These are phyloP conservation scores for Cabera pusaria DNA, from an alignment of 2,888 invertebrate species.

Conservation along the genomic window DNA sequence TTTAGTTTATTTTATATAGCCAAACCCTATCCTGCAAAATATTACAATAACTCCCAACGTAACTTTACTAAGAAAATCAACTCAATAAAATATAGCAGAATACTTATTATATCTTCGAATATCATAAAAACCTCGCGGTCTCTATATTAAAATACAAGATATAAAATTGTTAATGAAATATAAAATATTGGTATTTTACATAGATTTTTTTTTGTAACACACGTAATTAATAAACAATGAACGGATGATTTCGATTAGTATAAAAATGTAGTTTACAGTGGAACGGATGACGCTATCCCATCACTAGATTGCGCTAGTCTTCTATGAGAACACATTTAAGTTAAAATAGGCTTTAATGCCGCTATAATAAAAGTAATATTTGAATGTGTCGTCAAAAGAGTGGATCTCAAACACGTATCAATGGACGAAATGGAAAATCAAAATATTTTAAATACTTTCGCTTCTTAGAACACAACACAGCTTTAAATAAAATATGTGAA, in stretches of 20 bases:
- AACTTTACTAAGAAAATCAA: slow-evolving; percentile 3
- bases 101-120: slow-evolving; percentile 1
- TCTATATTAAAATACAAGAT: slow-evolving; percentile 16
- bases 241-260: slow-evolving; percentile 58
- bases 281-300: slow-evolving; percentile 72
- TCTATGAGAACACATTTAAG: slow-evolving; percentile 50
- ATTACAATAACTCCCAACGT: neutral
- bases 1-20: too few species aligned
- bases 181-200: slow-evolving; percentile 59
- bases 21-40: too few species aligned
- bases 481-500: slow-evolving; percentile 46
- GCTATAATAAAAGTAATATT: slow-evolving; percentile 31
- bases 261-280: slow-evolving; percentile 63
- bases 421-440: slow-evolving; percentile 61
- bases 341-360: slow-evolving; percentile 37
- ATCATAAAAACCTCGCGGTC: slow-evolving; percentile 6
- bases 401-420: slow-evolving; percentile 43
- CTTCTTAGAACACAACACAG: slow-evolving; percentile 37
- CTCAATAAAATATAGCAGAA: slow-evolving; percentile 1
- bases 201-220: slow-evolving; percentile 40
- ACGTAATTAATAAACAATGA: slow-evolving; percentile 48
- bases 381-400: slow-evolving; percentile 52
- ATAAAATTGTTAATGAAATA: slow-evolving; percentile 40
- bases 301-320: slow-evolving; percentile 52
- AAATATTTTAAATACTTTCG: slow-evolving; percentile 46